Conservation (phyloP, 2,797 vertebrate species). For the Parambassis ranga region DNA sequence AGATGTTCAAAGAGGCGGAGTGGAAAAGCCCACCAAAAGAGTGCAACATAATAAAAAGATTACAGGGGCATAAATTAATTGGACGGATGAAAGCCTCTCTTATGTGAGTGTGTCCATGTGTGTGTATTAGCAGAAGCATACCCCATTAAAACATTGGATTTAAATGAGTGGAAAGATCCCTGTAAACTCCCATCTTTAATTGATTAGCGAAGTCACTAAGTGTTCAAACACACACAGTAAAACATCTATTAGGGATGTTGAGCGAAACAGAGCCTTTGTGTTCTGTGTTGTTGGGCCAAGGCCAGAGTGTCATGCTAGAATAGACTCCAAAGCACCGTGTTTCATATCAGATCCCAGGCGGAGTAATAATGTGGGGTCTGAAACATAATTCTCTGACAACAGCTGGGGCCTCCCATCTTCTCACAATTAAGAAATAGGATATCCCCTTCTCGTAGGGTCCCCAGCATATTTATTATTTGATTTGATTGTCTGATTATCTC, state of each 20-base stretch:
- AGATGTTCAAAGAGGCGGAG: slow-evolving; percentile 16
- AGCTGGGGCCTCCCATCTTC: slow-evolving; percentile 63
- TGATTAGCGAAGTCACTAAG: slow-evolving; percentile 61
- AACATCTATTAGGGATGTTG: slow-evolving; percentile 52
- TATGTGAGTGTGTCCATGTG: too few species aligned
- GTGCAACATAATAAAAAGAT: slow-evolving; percentile 39
- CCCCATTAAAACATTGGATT: slow-evolving; percentile 62
- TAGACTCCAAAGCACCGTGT: slow-evolving; percentile 51
- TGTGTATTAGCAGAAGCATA: slow-evolving; percentile 47
- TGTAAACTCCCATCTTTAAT: slow-evolving; percentile 68
- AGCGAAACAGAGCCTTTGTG: slow-evolving; percentile 51
- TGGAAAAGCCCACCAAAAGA: slow-evolving; percentile 33
- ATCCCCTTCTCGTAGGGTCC: not conserved
- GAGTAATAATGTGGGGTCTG: slow-evolving; percentile 57
- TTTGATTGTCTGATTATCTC: slow-evolving; percentile 34
- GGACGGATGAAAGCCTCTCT: slow-evolving; percentile 43
- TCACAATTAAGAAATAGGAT: slow-evolving; percentile 53
- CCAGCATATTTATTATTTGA: slow-evolving; percentile 18
- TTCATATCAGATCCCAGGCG: slow-evolving; percentile 60
- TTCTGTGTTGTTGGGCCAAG: slow-evolving; percentile 36
- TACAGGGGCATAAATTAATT: slow-evolving; percentile 46
- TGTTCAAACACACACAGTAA: slow-evolving; percentile 50
- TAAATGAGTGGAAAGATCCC: slow-evolving; percentile 60
- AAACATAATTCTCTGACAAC: slow-evolving; percentile 66
- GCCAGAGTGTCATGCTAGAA: slow-evolving; percentile 56